Evolutionary conservation across 2,797 vertebrate genomes (phyloP).

Genomic region (Eidolon dupreanum): DNA sequence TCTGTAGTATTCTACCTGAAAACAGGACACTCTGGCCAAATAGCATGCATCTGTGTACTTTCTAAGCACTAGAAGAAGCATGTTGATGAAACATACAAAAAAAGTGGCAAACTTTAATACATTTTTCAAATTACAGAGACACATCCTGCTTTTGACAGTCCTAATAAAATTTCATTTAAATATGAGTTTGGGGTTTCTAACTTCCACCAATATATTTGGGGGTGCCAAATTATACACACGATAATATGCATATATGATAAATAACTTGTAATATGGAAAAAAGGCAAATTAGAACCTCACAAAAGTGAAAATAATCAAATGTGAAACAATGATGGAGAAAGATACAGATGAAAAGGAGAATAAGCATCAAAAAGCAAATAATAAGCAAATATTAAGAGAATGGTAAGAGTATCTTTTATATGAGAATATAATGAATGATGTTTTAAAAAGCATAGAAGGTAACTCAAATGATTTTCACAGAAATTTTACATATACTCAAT

Average conservation of each 20-base stretch:
- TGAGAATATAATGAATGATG: background rate
- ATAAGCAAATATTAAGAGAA: background rate
- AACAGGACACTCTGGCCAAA: background rate
- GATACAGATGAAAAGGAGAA: background rate
- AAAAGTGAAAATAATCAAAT: background rate
- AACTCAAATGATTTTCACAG: background rate
- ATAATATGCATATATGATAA: background rate
- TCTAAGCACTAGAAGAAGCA: background rate
- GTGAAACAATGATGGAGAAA: background rate
- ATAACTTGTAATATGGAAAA: background rate
- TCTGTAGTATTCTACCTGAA: background rate
- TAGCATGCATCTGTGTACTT: background rate
- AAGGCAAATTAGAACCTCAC: background rate
- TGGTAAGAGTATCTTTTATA: background rate
- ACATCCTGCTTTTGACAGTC: background rate
- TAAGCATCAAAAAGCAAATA: background rate
- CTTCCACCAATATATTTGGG: background rate
- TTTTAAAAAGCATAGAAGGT: background rate
- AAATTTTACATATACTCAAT: background rate
- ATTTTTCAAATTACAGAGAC: slow-evolving; percentile 32
- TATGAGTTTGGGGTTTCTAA: background rate
- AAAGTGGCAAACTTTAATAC: background rate
- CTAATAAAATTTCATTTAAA: background rate
- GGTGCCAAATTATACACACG: background rate
- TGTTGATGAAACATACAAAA: background rate